Evolutionary conservation across 2,797 vertebrate genomes (phyloP), one percentile per base, ranked within the genome.

Genomic region (Pipistrellus nathusii): DNA sequence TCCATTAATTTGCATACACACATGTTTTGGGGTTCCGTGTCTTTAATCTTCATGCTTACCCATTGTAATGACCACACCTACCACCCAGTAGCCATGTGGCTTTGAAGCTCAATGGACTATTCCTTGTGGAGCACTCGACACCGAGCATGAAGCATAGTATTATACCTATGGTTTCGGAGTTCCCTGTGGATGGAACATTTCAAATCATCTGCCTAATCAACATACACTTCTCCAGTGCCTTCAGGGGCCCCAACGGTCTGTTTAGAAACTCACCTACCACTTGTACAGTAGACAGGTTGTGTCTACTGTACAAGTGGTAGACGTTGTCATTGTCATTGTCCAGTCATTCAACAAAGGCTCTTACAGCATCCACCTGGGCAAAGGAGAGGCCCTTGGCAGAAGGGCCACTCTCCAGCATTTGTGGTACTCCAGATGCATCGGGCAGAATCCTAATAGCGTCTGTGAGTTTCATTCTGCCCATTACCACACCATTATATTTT

Each of bases 401-500:
- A 55, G 82, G 76, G 18, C 55, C 0, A 6, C 76, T 75, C 84
- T 87, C 73, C 10, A 75, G 85, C 41, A 20, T 77, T 75, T 10
- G 25, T 81, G 20, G 23, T 21, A 53, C 57, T 96, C 44, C 38
- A 55, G 91, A 78, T 46, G 25, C 48, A 78, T 11, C 1, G 35
- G 30, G 85, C 77, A 75, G 78, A 35, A 93, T 94, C 94, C 72
- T 93, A 93, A 96, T 69, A 38, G 69, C 82, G 48, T 88, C 68
- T 69, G 1, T n/a, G 76, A 55, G 89, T 94, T 96, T 95, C 84
- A 88, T 90, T 93, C 78, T 15, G 15, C 82, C 92, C 90, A 72
- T 93, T 97, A 95, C 3, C 46, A 94, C 83, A 88, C 66, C 69
- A 85, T 97, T 96, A 64, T 95, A 97, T 97, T 97, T 98, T 90